These are phyloP conservation scores for Coptotermes formosanus DNA, from an alignment of 1,140 invertebrate genomes.

Conservation along the genomic window DNA sequence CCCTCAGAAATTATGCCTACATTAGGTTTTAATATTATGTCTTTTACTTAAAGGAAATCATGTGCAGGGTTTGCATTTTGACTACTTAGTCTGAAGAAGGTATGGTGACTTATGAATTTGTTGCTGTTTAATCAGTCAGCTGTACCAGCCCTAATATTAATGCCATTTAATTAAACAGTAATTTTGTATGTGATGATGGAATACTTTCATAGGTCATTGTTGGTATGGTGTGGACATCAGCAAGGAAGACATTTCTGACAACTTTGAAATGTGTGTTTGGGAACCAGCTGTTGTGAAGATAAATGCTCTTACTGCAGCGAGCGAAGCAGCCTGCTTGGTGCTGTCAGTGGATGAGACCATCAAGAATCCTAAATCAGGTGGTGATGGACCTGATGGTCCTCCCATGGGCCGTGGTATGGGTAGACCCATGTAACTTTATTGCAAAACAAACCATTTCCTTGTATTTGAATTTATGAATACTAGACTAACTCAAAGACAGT, in stretches of 20 bases:
- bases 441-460: background rate
- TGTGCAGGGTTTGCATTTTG: too few relatives aligned
- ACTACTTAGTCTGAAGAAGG: too few relatives aligned
- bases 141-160: too few relatives aligned
- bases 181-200: background rate
- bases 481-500: too few relatives aligned
- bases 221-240: constrained; percentile 95
- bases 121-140: too few relatives aligned
- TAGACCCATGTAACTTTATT: constrained; percentile 57
- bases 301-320: constrained; percentile 94
- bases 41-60: too few relatives aligned
- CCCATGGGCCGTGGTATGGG: constrained; percentile 68
- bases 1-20: too few relatives aligned
- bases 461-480: too few relatives aligned
- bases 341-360: constrained; percentile 98
- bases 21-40: too few relatives aligned
- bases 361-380: constrained; percentile 78
- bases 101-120: too few relatives aligned
- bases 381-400: constrained; percentile 42
- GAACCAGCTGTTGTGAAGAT: constrained; percentile 96
- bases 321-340: constrained; percentile 93
- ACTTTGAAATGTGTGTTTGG: constrained; percentile 93
- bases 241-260: constrained; percentile 92
- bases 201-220: constrained; percentile 8
- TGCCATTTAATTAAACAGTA: background rate